Percentiles rank a stretch among this genome's conserved stretches.
Conservation (phyloP, 2,797 vertebrate species). For the Taenioides sp. region DNA sequence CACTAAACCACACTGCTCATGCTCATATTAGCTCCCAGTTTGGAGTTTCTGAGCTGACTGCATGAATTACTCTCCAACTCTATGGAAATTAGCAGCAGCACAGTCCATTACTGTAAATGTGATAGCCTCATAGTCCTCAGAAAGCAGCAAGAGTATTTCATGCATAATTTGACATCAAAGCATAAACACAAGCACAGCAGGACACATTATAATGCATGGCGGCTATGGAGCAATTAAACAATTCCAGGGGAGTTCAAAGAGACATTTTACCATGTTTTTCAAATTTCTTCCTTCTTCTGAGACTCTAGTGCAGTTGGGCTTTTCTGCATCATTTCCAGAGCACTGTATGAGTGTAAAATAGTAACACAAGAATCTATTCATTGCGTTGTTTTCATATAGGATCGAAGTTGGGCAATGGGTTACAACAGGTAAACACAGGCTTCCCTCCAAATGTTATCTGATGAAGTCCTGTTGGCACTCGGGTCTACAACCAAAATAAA, state of each 20-base stretch:
- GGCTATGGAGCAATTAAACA: conserved; percentile 19
- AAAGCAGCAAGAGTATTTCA: conserved; percentile 38
- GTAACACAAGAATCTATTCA: conserved; percentile 54
- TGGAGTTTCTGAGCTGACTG: conserved; percentile 41
- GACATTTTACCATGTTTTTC: conserved; percentile 60
- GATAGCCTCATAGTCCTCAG: conserved; percentile 30
- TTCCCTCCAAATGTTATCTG: conserved; percentile 14
- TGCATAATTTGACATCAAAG: conserved; percentile 45
- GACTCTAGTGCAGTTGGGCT: conserved; percentile 71
- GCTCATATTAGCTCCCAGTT: conserved; percentile 56
- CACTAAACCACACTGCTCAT: conserved; percentile 47
- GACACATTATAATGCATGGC: conserved; percentile 9
- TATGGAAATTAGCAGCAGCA: conserved; percentile 37
- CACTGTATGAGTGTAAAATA: conserved; percentile 66
- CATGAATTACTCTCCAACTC: conserved; percentile 41
- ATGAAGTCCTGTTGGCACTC: conserved; percentile 16
- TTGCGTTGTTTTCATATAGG: conserved; percentile 27
- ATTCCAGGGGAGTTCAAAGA: conserved; percentile 29
- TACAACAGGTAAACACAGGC: conserved; percentile 22
- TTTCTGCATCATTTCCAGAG: conserved; percentile 73
- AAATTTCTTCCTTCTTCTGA: conserved; percentile 52
- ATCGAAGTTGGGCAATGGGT: conserved; percentile 2
- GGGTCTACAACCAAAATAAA: conserved; percentile 49
- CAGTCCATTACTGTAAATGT: conserved; percentile 50
- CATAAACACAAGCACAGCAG: conserved; percentile 33